Evolutionary conservation across 2,888 invertebrate species (phyloP).

Genomic region (Cerceris ruficornis): DNA sequence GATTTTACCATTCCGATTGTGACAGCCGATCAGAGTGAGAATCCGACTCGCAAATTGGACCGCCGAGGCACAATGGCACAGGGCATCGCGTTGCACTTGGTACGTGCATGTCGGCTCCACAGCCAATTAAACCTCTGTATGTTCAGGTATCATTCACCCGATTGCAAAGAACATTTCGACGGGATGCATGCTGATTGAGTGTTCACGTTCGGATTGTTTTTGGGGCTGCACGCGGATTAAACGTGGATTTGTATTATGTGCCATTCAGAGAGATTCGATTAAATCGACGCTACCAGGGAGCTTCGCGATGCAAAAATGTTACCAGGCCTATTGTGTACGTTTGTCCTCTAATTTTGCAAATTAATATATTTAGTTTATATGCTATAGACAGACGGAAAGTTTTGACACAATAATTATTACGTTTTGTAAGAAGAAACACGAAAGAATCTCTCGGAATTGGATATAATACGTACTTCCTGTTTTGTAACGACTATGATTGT

Average conservation of each 20-base stretch:
- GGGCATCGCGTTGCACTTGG: slow-evolving; percentile 37
- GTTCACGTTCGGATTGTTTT: slow-evolving; percentile 46
- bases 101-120: slow-evolving; percentile 50
- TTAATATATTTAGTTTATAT: no score
- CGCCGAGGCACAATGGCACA: slow-evolving; percentile 54
- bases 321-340: no score
- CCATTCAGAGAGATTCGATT: slow-evolving; percentile 36
- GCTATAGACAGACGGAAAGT: no score
- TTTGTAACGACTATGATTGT: no score
- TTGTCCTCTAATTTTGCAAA: no score
- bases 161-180: slow-evolving; percentile 48
- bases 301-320: slow-evolving; percentile 25
- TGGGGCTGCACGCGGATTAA: slow-evolving; percentile 26
- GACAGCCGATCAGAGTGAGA: slow-evolving; percentile 59
- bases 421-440: no score
- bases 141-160: slow-evolving; percentile 29
- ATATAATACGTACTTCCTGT: no score
- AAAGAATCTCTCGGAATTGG: no score
- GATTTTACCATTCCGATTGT: slow-evolving; percentile 74
- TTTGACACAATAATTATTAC: no score
- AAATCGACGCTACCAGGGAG: slow-evolving; percentile 25
- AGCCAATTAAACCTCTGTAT: slow-evolving; percentile 60
- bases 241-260: slow-evolving; percentile 36
- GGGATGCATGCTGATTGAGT: slow-evolving; percentile 49
- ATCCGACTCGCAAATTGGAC: slow-evolving; percentile 63